Evolutionary conservation across 2,797 vertebrate species (phyloP), one percentile per base, ranked within the genome.

Genomic region (Lerista edwardsae): DNA sequence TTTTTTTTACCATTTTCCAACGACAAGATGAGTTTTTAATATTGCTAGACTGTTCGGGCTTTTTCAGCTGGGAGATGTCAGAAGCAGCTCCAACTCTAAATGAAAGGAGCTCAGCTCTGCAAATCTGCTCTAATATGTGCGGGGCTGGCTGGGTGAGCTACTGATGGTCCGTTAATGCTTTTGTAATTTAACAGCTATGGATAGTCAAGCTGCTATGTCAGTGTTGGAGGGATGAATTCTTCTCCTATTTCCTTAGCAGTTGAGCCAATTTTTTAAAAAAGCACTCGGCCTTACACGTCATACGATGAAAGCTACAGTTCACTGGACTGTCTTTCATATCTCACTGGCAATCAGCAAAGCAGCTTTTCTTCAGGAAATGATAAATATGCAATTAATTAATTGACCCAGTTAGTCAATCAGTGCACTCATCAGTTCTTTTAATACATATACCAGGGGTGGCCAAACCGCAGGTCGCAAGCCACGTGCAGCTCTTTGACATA

Each of bases 31-130:
- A 80, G 85, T 73, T 93, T 94, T 93, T 94, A 92, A 92, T 93
- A 93, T 92, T 92, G 90, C 3, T 64, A 89, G 83, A 86, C 41
- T 51, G 86, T 71, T 89, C 82, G 90, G 83, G 62, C 83, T 86
- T 89, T 91, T 93, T 92, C 89, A 92, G 75, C 88, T 93, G 89
- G 92, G 92, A 93, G 84, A 87, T 90, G 92, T 90, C 91, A 91
- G 84, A 91, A 91, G 89, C 90, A 91, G 86, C 92, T 94, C 91
- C 89, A 91, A 89, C 86, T 72, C 65, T 87, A 91, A 92, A 91
- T 90, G 87, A 93, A 94, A 91, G 91, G 83, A 91, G 80, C 87
- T 92, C 92, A 82, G 89, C 89, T 93, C 90, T 88, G 85, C 78
- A 90, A 91, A 93, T 93, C 69, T 89, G 86, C 90, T 89, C 77